phyloP scores from a whole-genome alignment of 1,140 invertebrate species.

The Papilio xuthus region DNA sequence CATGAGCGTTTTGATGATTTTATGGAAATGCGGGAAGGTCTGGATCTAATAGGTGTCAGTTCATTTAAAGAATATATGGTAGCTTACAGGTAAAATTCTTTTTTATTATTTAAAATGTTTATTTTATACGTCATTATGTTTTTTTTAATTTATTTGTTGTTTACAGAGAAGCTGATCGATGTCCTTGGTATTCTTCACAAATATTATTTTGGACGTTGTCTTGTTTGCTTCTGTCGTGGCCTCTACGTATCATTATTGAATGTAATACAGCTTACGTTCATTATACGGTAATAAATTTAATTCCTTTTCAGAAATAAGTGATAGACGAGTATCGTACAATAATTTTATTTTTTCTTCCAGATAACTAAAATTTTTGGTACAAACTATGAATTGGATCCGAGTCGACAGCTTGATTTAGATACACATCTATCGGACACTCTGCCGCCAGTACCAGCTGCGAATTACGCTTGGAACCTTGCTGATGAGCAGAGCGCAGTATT shows the following conservation, averaged over 20 bases:
- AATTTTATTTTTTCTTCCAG: conserved; percentile 67
- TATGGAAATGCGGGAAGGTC: conserved; percentile 94
- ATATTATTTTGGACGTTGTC: conserved; percentile 89
- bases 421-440: conserved; percentile 80
- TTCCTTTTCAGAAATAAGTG: neutral
- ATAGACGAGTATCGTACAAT: neutral
- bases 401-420: conserved; percentile 72
- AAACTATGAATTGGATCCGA: conserved; percentile 84
- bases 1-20: conserved; percentile 92
- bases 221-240: conserved; percentile 92
- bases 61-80: conserved; percentile 87
- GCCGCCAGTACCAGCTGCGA: conserved; percentile 67
- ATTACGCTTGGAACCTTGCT: conserved; percentile 70
- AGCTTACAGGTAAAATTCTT: conserved; percentile 73
- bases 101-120: conserved; percentile 12
- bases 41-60: conserved; percentile 86
- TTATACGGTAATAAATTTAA: conserved; percentile 83
- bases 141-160: conserved; percentile 43
- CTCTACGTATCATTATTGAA: conserved; percentile 90
- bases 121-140: conserved; percentile 3
- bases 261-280: conserved; percentile 93
- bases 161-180: conserved; percentile 84
- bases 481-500: conserved; percentile 83
- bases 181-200: conserved; percentile 84
- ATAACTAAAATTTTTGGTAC: conserved; percentile 87